Conservation (phyloP, 1,140 invertebrate species). For the Danaus melanippus region DNA sequence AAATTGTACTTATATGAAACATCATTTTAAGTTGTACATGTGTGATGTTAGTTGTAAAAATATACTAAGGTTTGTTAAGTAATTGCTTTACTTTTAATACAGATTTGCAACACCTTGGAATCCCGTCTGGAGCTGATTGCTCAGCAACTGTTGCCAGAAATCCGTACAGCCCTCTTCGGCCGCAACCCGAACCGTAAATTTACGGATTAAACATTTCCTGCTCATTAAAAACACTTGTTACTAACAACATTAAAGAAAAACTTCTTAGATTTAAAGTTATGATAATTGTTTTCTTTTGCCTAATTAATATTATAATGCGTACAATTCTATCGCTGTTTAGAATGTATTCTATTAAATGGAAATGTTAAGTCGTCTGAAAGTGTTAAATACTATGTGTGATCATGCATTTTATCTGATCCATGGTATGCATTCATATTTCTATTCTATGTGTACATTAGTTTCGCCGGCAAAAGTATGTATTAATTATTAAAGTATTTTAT, state of each 20-base stretch:
- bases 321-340: constrained; percentile 63
- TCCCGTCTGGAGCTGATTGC: constrained; percentile 95
- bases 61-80: too few relatives aligned
- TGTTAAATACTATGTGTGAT: constrained; percentile 40
- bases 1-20: too few relatives aligned
- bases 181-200: constrained; percentile 97
- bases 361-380: constrained; percentile 52
- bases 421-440: constrained; percentile 24
- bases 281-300: constrained; percentile 68
- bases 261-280: constrained; percentile 54
- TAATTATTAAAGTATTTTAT: constrained; percentile 49
- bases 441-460: constrained; percentile 53
- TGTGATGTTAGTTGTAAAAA: too few relatives aligned
- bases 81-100: constrained; percentile 48
- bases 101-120: constrained; percentile 95
- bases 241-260: constrained; percentile 51
- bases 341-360: constrained; percentile 29
- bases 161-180: constrained; percentile 94
- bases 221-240: constrained; percentile 39
- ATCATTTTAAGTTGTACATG: too few relatives aligned
- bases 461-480: constrained; percentile 37
- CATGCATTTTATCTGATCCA: constrained; percentile 48
- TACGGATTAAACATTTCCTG: constrained; percentile 82
- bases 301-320: constrained; percentile 67
- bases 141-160: constrained; percentile 93